Conservation (phyloP, 2,888 invertebrate genomes). For the Elegia similella region DNA sequence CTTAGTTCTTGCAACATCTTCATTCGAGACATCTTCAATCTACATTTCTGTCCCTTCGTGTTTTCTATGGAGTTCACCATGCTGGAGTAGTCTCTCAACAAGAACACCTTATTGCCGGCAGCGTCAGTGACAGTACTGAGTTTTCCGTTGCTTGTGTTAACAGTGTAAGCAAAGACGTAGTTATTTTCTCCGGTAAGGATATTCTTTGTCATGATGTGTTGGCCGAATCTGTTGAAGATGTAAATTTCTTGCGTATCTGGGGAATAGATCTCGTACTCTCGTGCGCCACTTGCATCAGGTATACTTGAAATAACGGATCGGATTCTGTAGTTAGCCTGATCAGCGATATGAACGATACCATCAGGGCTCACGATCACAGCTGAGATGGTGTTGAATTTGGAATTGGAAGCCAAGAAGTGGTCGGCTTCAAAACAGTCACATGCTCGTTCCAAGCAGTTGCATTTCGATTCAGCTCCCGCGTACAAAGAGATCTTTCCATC, state of each 20-base stretch:
- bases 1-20: slow-evolving; percentile 94
- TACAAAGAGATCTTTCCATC: slow-evolving; percentile 96
- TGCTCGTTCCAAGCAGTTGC: slow-evolving; percentile 94
- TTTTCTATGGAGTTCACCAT: slow-evolving; percentile 97
- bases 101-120: slow-evolving; percentile 93
- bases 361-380: slow-evolving; percentile 96
- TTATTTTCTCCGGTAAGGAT: slow-evolving; percentile 97
- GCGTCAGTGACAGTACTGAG: slow-evolving; percentile 96
- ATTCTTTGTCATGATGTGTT: slow-evolving; percentile 95
- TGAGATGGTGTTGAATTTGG: slow-evolving; percentile 96
- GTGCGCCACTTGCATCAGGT: slow-evolving; percentile 90
- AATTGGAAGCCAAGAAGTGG: slow-evolving; percentile 94
- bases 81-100: slow-evolving; percentile 90
- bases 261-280: slow-evolving; percentile 96
- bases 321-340: slow-evolving; percentile 95
- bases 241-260: slow-evolving; percentile 97
- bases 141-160: slow-evolving; percentile 97
- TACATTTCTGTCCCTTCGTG: slow-evolving; percentile 95
- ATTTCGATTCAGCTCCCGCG: slow-evolving; percentile 96
- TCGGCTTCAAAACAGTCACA: slow-evolving; percentile 97
- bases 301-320: slow-evolving; percentile 94
- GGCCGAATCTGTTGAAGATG: slow-evolving; percentile 96
- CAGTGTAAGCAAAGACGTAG: slow-evolving; percentile 97
- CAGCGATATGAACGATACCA: slow-evolving; percentile 96
- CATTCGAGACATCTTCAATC: slow-evolving; percentile 95